A percentile compares a stretch with the other conserved stretches of the same genome.
These are phyloP conservation scores for Drosophila pseudotakahashii DNA, from an alignment of 2,888 invertebrate species.

Conservation along the genomic window DNA sequence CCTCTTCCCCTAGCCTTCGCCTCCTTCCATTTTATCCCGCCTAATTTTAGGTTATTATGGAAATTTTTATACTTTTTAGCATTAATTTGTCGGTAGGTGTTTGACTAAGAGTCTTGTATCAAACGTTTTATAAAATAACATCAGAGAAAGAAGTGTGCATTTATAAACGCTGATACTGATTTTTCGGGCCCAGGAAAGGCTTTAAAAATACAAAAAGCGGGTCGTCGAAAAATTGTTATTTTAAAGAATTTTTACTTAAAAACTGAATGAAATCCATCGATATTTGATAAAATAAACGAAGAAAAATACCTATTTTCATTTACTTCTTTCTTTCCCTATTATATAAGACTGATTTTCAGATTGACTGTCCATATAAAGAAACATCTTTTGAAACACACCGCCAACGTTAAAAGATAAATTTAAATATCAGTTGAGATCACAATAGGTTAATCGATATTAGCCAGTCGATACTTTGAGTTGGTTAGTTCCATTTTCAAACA, in stretches of 20 bases:
- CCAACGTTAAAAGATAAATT: background rate
- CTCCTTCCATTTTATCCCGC: conserved; percentile 10
- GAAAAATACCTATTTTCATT: background rate
- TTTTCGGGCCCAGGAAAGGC: background rate
- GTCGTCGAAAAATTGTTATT: background rate
- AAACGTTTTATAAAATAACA: conserved; percentile 7
- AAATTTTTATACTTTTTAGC: conserved; percentile 33
- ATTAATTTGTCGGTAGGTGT: conserved; percentile 27
- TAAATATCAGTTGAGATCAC: background rate
- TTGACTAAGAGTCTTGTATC: conserved; percentile 22
- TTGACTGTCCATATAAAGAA: no score
- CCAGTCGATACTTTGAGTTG: background rate
- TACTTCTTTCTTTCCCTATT: background rate
- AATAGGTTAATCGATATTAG: background rate
- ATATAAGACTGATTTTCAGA: no score
- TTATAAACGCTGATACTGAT: background rate
- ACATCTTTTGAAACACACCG: background rate
- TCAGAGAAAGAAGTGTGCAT: background rate
- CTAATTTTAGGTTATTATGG: conserved; percentile 23
- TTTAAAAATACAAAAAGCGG: background rate
- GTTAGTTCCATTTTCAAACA: background rate
- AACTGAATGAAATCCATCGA: background rate
- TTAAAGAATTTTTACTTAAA: background rate
- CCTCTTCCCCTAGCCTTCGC: background rate
- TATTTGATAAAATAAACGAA: background rate